A percentile compares a stretch with the other conserved stretches of the same genome.
Evolutionary conservation across 2,797 vertebrate species (phyloP).

Genomic region (Eupleurogrammus muticus): DNA sequence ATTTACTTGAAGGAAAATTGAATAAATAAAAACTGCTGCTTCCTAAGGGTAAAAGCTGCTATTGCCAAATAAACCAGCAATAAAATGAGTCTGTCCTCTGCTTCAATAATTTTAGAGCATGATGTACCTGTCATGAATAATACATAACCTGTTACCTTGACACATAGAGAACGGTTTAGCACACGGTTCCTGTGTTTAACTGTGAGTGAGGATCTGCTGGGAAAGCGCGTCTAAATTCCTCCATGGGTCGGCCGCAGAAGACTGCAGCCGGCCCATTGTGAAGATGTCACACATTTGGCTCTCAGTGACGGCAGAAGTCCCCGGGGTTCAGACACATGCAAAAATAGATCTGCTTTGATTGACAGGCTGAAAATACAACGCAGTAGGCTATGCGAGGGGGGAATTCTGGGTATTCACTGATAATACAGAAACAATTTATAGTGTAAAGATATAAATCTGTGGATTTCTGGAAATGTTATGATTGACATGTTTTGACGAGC

Average conservation of each 20-base stretch:
- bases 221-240: conserved; percentile 64
- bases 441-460: no score
- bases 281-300: conserved; percentile 63
- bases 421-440: no score
- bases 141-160: conserved; percentile 17
- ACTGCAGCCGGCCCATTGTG: conserved; percentile 50
- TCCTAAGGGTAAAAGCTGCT: not conserved
- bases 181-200: conserved; percentile 34
- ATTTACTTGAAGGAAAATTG: not conserved
- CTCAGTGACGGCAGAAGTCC: conserved; percentile 50
- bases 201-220: conserved; percentile 38
- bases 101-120: conserved; percentile 21
- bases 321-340: conserved; percentile 43
- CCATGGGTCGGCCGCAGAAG: conserved; percentile 34
- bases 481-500: no score
- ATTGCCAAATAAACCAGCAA: not conserved
- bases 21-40: not conserved
- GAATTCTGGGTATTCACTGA: no score
- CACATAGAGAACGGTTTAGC: not conserved
- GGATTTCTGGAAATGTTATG: no score
- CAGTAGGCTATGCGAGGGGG: no score
- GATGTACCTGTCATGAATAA: conserved; percentile 8
- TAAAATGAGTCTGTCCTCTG: conserved; percentile 9
- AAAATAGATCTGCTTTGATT: conserved; percentile 68
- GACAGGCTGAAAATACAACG: conserved; percentile 46